Evolutionary conservation across 1,140 invertebrate species (phyloP), one percentile per base, ranked within the genome.

Genomic region (Drosophila lacertosa): DNA sequence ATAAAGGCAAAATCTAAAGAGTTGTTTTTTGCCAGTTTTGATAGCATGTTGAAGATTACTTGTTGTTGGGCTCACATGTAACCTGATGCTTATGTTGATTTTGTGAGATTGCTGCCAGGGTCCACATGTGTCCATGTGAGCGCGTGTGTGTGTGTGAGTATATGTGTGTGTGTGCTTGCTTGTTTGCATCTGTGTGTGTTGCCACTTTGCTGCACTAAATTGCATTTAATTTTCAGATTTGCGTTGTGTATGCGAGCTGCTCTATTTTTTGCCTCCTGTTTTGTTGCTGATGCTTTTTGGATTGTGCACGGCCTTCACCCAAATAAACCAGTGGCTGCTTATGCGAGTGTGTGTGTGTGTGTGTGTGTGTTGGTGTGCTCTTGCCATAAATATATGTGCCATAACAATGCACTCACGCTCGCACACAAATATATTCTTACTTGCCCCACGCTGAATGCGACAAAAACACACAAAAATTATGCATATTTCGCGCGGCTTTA

Each of bases 191-290:
- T 64, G 39, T 84, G 77, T 53, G 45, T 59, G 79, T 59, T 81
- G 81, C 77, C 82, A 86, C 77, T 88, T 88, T 86, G 81, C 77
- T 77, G 81, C 77, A 84, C 82, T 84, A 84, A 84, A 84, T 84
- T 84, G 81, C 81, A 84, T 84, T 84, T 84, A 84, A 84, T 86
- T 84, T 78, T 70, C 73, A 86, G 82, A 86, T 86, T 88, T 86
- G 73, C 42, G 33, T 48, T 77, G 40, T 80, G 44, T 79, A 54
- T 53, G 11, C 53, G 10, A 33, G 29, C 37, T 29, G 55, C 32
- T 42, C 20, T 26, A 48, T 63, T 47, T 54, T 44, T 58, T 48
- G 29, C 33, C 40, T 47, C 35, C 62, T 42, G 54, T 33, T 42
- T 42, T 20, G 57, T 66, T 55, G 48, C 24, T 48, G 40, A 22